Percentiles rank a stretch among this genome's conserved stretches.
Conservation (phyloP, 2,113 vertebrate species). For the Oryzias woworae region DNA sequence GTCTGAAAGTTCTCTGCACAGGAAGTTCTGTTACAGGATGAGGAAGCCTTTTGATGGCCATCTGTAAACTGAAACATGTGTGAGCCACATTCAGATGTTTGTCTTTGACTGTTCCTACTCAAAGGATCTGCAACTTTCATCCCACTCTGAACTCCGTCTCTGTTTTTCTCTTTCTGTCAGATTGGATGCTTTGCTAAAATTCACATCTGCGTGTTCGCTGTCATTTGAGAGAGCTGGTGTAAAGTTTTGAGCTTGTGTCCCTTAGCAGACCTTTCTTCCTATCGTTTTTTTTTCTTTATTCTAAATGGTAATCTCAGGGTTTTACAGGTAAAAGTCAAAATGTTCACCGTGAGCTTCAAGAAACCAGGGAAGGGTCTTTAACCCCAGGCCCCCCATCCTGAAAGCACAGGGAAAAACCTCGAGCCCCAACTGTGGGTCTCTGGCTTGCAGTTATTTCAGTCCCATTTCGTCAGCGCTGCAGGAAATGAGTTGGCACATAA, state of each 20-base stretch:
- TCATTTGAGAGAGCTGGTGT: not conserved
- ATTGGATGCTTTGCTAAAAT: conserved; percentile 41
- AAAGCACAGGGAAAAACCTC: not conserved
- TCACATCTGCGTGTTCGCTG: conserved; percentile 21
- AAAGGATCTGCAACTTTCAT: conserved; percentile 37
- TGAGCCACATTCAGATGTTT: conserved; percentile 22
- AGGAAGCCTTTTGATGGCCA: conserved; percentile 51
- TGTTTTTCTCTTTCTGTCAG: conserved; percentile 30
- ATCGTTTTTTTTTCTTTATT: not conserved
- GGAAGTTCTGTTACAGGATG: conserved; percentile 31
- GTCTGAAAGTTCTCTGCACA: conserved; percentile 15
- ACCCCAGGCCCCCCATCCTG: not conserved
- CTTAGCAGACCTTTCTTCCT: conserved; percentile 19
- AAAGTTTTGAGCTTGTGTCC: conserved; percentile 23
- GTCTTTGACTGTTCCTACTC: conserved; percentile 23
- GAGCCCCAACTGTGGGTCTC: not conserved
- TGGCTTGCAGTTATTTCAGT: conserved; percentile 7
- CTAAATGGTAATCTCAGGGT: not conserved
- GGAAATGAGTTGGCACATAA: conserved; percentile 26
- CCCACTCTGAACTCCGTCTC: conserved; percentile 17
- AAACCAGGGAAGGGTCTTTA: conserved; percentile 15
- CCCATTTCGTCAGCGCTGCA: conserved; percentile 30
- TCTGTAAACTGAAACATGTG: conserved; percentile 64
- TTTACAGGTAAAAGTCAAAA: not conserved
- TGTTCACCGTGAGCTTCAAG: not conserved